phyloP scores from a whole-genome alignment of 2,888 invertebrate species.

The Plagodis pulveraria region DNA sequence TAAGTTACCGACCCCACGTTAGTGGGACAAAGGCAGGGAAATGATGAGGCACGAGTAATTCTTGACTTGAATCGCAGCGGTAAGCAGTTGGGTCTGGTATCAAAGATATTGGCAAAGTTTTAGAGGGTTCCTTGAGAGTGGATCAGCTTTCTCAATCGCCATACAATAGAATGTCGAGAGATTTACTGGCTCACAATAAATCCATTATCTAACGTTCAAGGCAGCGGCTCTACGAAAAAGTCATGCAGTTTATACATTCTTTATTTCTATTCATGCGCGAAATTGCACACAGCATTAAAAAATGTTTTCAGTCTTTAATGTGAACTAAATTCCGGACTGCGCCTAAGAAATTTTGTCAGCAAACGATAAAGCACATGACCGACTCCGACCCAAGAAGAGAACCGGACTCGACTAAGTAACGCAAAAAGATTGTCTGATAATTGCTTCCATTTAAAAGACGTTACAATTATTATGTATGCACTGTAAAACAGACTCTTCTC shows the following conservation, averaged over 20 bases:
- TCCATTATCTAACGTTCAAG: constrained; percentile 16
- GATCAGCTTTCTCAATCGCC: constrained; percentile 46
- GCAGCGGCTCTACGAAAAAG: constrained; percentile 11
- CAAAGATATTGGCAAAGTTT: constrained; percentile 64
- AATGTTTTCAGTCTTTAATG: too few relatives aligned
- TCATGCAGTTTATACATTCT: constrained; percentile 9
- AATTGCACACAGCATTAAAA: too few relatives aligned
- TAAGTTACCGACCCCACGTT: too few relatives aligned
- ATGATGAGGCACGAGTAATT: constrained; percentile 24
- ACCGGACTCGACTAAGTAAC: too few relatives aligned
- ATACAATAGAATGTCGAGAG: constrained; percentile 43
- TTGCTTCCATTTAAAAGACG: too few relatives aligned
- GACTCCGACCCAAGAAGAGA: too few relatives aligned
- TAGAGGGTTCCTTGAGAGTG: constrained; percentile 43
- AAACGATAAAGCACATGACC: too few relatives aligned
- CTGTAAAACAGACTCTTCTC: neutral
- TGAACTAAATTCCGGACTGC: too few relatives aligned
- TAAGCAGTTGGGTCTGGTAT: constrained; percentile 37
- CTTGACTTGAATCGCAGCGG: constrained; percentile 30
- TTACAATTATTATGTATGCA: too few relatives aligned
- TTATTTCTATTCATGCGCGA: constrained; percentile 6
- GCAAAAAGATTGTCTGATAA: too few relatives aligned
- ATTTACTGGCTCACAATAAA: constrained; percentile 42
- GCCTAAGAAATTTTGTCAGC: too few relatives aligned
- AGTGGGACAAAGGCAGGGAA: too few relatives aligned